Evolutionary conservation across 2,113 vertebrate species (phyloP).

Genomic region (Trogon melanurus): DNA sequence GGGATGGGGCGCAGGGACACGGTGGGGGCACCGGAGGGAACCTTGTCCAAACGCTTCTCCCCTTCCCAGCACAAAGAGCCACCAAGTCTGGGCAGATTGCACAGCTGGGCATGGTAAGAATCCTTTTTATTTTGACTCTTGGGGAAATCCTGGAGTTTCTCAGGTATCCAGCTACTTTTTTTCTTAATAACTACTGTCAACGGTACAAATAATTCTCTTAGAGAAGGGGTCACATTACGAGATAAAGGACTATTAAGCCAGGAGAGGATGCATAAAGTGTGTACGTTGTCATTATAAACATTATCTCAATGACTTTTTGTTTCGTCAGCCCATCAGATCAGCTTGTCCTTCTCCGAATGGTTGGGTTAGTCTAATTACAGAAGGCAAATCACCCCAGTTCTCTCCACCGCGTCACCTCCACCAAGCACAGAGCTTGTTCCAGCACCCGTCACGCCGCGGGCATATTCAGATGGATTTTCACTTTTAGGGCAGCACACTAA

Average conservation of each 20-base stretch:
- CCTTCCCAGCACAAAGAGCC: not conserved
- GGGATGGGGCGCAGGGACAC: fast-evolving
- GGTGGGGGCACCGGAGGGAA: too few relatives aligned
- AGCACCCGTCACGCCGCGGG: not conserved
- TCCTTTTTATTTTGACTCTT: not conserved
- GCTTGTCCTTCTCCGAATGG: not conserved
- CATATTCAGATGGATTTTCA: too few relatives aligned
- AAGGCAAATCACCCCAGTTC: not conserved
- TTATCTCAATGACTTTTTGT: not conserved
- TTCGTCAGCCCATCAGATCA: not conserved
- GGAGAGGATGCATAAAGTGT: not conserved
- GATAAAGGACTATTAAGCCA: not conserved
- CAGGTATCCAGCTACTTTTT: not conserved
- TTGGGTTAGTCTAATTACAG: not conserved
- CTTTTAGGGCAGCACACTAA: not conserved
- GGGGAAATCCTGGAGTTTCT: not conserved
- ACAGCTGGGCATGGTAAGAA: too few relatives aligned
- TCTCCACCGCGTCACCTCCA: not conserved
- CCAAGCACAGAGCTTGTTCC: not conserved
- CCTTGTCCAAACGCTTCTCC: not conserved
- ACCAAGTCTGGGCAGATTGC: not conserved
- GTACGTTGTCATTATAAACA: not conserved
- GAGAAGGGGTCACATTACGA: not conserved
- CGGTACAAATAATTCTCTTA: not conserved
- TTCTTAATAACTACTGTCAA: too few relatives aligned